phyloP scores from a whole-genome alignment of 1,140 invertebrate species.

The Reticulitermes speratus region DNA sequence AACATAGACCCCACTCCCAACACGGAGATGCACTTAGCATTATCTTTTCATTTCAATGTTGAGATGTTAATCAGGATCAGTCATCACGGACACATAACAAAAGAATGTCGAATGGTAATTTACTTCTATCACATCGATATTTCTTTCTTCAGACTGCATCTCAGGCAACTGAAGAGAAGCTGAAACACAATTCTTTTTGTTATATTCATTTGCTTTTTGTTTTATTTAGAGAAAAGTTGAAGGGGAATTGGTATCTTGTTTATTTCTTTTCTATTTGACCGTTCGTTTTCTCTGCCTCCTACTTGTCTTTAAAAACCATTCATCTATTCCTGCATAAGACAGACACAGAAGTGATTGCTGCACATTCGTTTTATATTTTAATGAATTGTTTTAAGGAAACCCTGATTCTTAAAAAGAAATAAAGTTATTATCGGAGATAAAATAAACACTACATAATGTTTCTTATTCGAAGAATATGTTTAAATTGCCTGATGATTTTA shows the following conservation, averaged over 20 bases:
- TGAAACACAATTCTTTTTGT: not conserved
- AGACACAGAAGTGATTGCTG: not conserved
- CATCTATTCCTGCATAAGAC: not conserved
- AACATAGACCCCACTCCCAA: not conserved
- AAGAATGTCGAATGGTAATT: conserved; percentile 7
- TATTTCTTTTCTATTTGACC: not conserved
- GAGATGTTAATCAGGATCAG: not conserved
- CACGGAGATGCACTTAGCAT: not conserved
- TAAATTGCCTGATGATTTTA: not conserved
- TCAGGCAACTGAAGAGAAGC: not conserved
- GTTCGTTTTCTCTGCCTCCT: not conserved
- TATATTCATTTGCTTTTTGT: not conserved
- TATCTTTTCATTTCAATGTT: conserved; percentile 1
- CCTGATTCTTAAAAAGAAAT: not conserved
- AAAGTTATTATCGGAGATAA: not conserved
- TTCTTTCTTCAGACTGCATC: not conserved
- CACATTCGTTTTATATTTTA: not conserved
- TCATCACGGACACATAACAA: conserved; percentile 11
- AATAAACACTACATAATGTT: not conserved
- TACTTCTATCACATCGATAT: not conserved
- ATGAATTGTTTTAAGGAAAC: not conserved
- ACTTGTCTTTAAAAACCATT: not conserved
- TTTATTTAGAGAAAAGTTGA: not conserved
- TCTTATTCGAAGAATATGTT: not conserved
- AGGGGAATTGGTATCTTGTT: not conserved